Evolutionary conservation across 2,888 invertebrate species (phyloP).

Genomic region (Electrophaes corylata): DNA sequence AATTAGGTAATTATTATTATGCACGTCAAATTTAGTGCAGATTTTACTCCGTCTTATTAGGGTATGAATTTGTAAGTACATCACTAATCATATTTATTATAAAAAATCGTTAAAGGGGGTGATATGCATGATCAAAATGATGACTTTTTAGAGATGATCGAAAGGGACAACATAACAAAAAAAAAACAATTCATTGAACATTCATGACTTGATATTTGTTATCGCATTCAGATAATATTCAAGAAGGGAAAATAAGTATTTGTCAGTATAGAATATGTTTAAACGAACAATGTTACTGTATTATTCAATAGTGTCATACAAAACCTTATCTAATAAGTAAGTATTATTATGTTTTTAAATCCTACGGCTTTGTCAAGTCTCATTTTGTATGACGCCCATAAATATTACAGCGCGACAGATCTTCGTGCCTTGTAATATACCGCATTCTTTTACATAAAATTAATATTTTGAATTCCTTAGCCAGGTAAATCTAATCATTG

Average conservation of each 20-base stretch:
- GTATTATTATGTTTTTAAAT: no score
- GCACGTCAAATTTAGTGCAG: constrained; percentile 46
- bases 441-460: no score
- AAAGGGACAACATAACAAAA: no score
- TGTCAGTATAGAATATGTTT: neutral
- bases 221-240: no score
- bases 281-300: neutral
- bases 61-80: constrained; percentile 32
- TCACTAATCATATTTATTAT: constrained; percentile 3
- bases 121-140: no score
- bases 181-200: no score
- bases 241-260: no score
- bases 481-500: neutral
- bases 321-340: no score
- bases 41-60: constrained; percentile 59
- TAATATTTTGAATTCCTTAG: neutral
- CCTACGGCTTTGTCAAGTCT: neutral
- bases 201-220: no score
- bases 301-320: neutral
- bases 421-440: no score
- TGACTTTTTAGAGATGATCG: no score
- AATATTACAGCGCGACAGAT: no score
- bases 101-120: neutral
- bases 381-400: neutral
- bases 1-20: constrained; percentile 44